Evolutionary conservation across 2,113 vertebrate genomes (phyloP), one percentile per base, ranked within the genome.

Genomic region (Mionectes macconnelli): DNA sequence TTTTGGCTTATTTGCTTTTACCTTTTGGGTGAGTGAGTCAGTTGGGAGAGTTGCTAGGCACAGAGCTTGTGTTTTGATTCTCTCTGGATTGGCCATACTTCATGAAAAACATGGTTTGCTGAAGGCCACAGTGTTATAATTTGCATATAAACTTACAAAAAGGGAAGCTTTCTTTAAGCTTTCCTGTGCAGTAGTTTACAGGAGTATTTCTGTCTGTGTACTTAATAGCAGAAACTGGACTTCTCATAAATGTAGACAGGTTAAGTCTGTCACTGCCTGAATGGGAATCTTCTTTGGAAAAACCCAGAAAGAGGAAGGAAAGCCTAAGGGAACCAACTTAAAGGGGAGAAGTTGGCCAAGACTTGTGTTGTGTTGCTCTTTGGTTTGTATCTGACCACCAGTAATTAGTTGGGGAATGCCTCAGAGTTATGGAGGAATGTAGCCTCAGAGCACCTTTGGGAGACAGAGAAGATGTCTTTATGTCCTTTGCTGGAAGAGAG

Each of bases 261-360:
- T 88, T 81, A 78, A 84, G 72, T 94, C 66, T 92, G 73, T 75
- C 5, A 0, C 44, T 93, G n/a, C 79, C 55, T 78, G 73, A 89
- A 55, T 88, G 73, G 76, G 49, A 92, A 78, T 81, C 66, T 96
- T 90, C 92, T 73, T 69, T 97, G 94, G 88, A 94, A 96, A 96
- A 96, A 92, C 73, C 44, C 83, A 91, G 76, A 89, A 93, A 78
- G 88, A 92, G 84, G 77, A 95, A 93, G 86, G 83, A 92, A 94
- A 82, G 55, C n/a, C 56, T 89, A 93, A 85, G 81, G 81, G 93
- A 97, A 87, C 37, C 20, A 56, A 12, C 31, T 76, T 76, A 28
- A 92, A 82, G 74, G 31, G 44, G 22, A 75, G 31, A 91, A 75
- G 31, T 57, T 93, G 84, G 77, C 77, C 72, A 62, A 37, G 77